Evolutionary conservation across 2,888 invertebrate genomes (phyloP).

Genomic region (Anarsia innoxiella): DNA sequence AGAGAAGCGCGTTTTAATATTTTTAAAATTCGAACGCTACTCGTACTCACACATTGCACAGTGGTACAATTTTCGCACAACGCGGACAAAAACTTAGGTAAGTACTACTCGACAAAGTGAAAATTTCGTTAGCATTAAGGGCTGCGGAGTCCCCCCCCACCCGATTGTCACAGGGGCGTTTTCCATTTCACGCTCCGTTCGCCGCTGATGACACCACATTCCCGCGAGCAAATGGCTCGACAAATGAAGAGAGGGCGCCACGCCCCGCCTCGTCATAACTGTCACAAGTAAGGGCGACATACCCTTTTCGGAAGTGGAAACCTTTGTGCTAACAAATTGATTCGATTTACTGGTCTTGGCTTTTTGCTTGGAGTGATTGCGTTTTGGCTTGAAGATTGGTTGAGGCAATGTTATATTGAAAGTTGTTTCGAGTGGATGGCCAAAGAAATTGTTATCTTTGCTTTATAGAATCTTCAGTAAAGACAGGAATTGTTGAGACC

Average conservation of each 20-base stretch:
- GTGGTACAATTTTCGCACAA: not conserved
- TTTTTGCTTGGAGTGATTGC: slow-evolving; percentile 17
- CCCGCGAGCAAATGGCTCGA: slow-evolving; percentile 69
- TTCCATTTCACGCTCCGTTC: slow-evolving; percentile 74
- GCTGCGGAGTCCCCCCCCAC: slow-evolving; percentile 44
- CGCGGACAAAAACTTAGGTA: slow-evolving; percentile 10
- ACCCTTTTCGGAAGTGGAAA: slow-evolving; percentile 28
- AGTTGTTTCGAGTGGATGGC: too few relatives aligned
- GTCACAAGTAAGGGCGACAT: slow-evolving; percentile 42
- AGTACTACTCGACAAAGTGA: slow-evolving; percentile 27
- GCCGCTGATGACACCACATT: slow-evolving; percentile 71
- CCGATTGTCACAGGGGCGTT: slow-evolving; percentile 52
- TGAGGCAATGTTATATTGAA: too few relatives aligned
- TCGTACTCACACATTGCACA: slow-evolving; percentile 4
- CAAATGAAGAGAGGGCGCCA: slow-evolving; percentile 68
- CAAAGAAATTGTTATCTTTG: too few relatives aligned
- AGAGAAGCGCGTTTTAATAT: too few relatives aligned
- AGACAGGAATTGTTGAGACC: too few relatives aligned
- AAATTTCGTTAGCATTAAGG: slow-evolving; percentile 68
- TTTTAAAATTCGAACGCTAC: too few relatives aligned
- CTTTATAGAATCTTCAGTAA: too few relatives aligned
- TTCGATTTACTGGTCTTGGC: slow-evolving; percentile 41
- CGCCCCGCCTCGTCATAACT: slow-evolving; percentile 69
- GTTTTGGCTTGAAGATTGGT: too few relatives aligned
- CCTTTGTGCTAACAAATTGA: slow-evolving; percentile 51